These are phyloP conservation scores for Troides aeacus DNA, from an alignment of 2,888 invertebrate genomes.

Conservation along the genomic window DNA sequence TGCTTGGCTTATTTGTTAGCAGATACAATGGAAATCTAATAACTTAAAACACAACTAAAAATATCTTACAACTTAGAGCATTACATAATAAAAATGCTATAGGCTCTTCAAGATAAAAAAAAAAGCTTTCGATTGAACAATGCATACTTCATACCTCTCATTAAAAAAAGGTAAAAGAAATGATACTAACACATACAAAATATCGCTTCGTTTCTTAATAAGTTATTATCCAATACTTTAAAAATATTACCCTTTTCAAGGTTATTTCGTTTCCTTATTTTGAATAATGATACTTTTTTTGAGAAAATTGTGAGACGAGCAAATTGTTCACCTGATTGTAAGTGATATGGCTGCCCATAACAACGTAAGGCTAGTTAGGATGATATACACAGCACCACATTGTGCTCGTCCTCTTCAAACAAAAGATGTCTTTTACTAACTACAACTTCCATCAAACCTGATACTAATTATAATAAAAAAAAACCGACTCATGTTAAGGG, in stretches of 20 bases:
- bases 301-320: too few relatives aligned
- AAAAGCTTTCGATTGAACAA: background rate
- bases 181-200: background rate
- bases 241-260: background rate
- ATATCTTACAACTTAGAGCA: conserved; percentile 1
- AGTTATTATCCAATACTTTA: background rate
- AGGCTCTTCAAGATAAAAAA: conserved; percentile 4
- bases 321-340: too few relatives aligned
- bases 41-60: background rate
- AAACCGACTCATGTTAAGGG: too few relatives aligned
- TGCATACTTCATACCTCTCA: conserved; percentile 11
- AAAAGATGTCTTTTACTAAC: too few relatives aligned
- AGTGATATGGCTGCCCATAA: too few relatives aligned
- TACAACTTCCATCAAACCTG: too few relatives aligned
- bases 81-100: background rate
- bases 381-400: too few relatives aligned
- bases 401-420: too few relatives aligned
- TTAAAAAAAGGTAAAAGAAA: conserved; percentile 15
- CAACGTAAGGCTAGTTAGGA: too few relatives aligned
- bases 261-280: background rate
- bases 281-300: too few relatives aligned
- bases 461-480: too few relatives aligned
- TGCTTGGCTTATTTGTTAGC: background rate
- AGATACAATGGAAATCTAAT: background rate
- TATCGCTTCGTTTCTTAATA: background rate